Evolutionary conservation across 2,888 invertebrate species (phyloP).

Genomic region (Anodontia alba): DNA sequence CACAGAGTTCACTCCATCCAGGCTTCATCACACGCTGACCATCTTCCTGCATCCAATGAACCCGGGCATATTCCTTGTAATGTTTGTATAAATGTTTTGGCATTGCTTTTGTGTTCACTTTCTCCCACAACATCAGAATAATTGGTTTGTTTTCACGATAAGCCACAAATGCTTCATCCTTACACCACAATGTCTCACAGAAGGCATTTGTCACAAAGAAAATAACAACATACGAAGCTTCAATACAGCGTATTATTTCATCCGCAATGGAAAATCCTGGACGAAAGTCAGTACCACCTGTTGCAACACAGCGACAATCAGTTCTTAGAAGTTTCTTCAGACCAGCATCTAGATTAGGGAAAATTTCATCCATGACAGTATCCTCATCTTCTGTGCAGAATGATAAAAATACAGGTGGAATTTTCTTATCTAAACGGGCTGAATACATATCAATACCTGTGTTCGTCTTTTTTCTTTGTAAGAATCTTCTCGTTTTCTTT

Average conservation of each 20-base stretch:
- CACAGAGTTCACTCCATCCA: neutral
- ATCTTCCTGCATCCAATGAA: neutral
- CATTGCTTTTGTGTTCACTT: neutral
- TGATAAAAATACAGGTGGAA: neutral
- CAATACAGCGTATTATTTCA: constrained; percentile 8
- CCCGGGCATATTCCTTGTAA: neutral
- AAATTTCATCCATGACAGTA: neutral
- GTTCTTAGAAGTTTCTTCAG: neutral
- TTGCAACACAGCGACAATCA: neutral
- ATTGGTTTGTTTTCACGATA: neutral
- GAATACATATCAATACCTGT: neutral
- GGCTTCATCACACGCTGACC: constrained; percentile 1
- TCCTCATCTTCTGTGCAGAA: constrained; percentile 5
- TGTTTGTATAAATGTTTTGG: neutral
- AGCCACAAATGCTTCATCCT: neutral
- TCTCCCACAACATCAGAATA: neutral
- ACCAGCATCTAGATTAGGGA: neutral
- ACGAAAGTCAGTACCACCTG: neutral
- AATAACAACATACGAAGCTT: neutral
- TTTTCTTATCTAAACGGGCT: neutral
- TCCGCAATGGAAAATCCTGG: neutral
- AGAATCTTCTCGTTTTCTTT: neutral
- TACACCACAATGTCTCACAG: constrained; percentile 2
- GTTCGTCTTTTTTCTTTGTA: neutral
- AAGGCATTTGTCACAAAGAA: constrained; percentile 1